phyloP scores from a whole-genome alignment of 2,113 vertebrate genomes.

The Hydrolagus affinis region DNA sequence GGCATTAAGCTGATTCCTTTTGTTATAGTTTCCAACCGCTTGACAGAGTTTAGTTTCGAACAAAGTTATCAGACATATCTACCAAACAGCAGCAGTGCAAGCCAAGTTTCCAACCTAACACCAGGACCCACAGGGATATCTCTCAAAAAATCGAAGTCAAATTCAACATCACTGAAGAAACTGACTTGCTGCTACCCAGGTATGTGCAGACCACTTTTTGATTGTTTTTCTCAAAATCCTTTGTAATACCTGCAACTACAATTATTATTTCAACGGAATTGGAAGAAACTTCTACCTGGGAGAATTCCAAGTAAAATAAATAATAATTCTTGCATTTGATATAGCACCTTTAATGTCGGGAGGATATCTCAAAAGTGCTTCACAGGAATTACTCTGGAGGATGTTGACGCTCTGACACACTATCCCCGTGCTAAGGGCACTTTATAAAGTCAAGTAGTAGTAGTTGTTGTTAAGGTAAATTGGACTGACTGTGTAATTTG shows the following conservation, averaged over 20 bases:
- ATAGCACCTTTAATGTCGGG: too few relatives aligned
- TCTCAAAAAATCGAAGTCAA: constrained; percentile 62
- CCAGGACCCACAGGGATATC: constrained; percentile 65
- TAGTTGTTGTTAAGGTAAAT: too few relatives aligned
- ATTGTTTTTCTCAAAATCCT: neutral
- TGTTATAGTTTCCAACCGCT: constrained; percentile 58
- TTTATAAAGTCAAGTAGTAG: too few relatives aligned
- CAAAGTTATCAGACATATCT: constrained; percentile 79
- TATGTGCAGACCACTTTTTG: constrained; percentile 39
- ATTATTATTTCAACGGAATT: too few relatives aligned
- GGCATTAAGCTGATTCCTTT: neutral
- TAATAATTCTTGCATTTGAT: too few relatives aligned
- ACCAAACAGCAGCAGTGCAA: constrained; percentile 67
- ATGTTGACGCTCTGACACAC: too few relatives aligned
- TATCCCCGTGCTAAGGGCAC: too few relatives aligned
- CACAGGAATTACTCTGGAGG: too few relatives aligned
- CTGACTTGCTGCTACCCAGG: constrained; percentile 85
- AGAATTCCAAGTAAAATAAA: neutral
- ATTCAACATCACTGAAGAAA: constrained; percentile 64
- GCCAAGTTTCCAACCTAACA: constrained; percentile 48
- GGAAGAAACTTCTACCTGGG: too few relatives aligned
- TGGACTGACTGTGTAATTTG: too few relatives aligned
- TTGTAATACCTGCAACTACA: neutral
- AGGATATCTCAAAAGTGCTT: too few relatives aligned
- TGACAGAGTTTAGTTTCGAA: constrained; percentile 75